Percentiles rank a stretch among this genome's conserved stretches.
phyloP scores from a whole-genome alignment of 2,888 invertebrate genomes.

The Digitonthophagus gazella region DNA sequence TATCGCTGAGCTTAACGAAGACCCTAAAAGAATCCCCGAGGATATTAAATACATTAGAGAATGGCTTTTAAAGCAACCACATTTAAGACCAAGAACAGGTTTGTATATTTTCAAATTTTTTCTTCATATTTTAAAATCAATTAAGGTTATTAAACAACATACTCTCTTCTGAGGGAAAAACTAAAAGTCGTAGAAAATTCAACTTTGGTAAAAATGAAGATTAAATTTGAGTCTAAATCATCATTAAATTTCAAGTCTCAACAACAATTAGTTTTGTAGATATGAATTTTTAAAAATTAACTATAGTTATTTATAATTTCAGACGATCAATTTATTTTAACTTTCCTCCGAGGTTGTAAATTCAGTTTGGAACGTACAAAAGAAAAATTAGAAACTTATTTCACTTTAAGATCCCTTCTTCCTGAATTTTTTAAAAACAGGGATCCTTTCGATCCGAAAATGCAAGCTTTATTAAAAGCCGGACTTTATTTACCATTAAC shows the following conservation, averaged over 20 bases:
- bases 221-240: too few relatives aligned
- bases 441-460: conserved; percentile 44
- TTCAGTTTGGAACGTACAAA: conserved; percentile 63
- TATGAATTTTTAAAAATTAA: background rate
- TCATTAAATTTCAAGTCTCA: too few relatives aligned
- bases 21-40: conserved; percentile 49
- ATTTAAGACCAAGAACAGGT: conserved; percentile 58
- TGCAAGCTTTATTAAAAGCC: conserved; percentile 42
- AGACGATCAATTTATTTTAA: conserved; percentile 59
- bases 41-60: conserved; percentile 56
- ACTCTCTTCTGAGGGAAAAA: too few relatives aligned
- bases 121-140: background rate
- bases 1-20: conserved; percentile 55
- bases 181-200: too few relatives aligned
- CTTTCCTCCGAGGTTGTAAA: conserved; percentile 65
- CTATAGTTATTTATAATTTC: background rate
- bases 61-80: conserved; percentile 59
- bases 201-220: too few relatives aligned
- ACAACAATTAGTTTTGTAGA: too few relatives aligned
- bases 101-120: background rate
- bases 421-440: conserved; percentile 55
- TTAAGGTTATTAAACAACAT: background rate
- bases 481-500: conserved; percentile 46
- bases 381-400: conserved; percentile 61
- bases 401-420: conserved; percentile 54